These are phyloP conservation scores for Agrochola lota DNA, from an alignment of 2,888 invertebrate species.

Conservation along the genomic window DNA sequence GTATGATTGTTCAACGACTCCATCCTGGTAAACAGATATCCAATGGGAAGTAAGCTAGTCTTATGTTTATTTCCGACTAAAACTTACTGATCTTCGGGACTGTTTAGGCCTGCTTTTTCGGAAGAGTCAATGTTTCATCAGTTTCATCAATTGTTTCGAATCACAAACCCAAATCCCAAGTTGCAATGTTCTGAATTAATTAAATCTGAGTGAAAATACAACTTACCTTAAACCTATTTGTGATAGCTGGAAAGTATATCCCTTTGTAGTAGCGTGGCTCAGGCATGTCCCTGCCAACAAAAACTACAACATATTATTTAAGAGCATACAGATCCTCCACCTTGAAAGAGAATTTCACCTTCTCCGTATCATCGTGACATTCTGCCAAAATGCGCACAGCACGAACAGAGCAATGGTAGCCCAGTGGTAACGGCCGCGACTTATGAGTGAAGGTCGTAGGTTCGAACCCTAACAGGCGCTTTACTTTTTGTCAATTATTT, in stretches of 20 bases:
- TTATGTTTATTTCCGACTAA: neutral
- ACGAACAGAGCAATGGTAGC: no score
- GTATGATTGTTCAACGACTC: conserved; percentile 91
- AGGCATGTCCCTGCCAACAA: conserved; percentile 85
- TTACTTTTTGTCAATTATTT: no score
- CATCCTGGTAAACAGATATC: conserved; percentile 81
- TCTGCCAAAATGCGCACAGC: no score
- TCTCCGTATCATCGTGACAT: neutral
- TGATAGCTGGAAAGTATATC: conserved; percentile 96
- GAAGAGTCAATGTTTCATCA: neutral
- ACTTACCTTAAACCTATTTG: conserved; percentile 94
- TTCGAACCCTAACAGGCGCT: no score
- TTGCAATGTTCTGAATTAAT: neutral
- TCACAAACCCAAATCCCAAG: neutral
- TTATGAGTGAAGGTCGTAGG: no score
- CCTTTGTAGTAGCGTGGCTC: conserved; percentile 95
- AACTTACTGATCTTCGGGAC: neutral
- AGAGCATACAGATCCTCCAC: conserved; percentile 62
- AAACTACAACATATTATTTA: no score
- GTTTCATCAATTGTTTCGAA: no score
- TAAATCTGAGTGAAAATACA: neutral
- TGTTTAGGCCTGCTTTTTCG: neutral
- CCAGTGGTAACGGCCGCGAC: no score
- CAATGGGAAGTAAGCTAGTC: neutral
- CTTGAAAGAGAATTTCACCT: neutral